A percentile compares a stretch with the other conserved stretches of the same genome.
Conservation (phyloP, 2,113 vertebrate species). For the Andinoacara biseriatus region DNA sequence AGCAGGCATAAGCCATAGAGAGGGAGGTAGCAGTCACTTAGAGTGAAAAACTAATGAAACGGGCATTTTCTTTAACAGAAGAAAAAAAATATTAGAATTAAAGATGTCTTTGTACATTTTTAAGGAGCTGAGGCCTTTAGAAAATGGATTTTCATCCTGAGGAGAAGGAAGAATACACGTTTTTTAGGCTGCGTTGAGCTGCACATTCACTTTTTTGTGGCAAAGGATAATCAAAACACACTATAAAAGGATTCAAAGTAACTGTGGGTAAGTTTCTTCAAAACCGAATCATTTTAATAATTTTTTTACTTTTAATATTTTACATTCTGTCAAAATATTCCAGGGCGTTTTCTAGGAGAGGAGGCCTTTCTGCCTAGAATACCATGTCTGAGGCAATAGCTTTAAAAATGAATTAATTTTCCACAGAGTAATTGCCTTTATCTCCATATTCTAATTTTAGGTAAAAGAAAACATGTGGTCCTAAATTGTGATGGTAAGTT, state of each 20-base stretch:
- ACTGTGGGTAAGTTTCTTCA: conserved; percentile 68
- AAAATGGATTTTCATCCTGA: conserved; percentile 64
- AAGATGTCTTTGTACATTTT: conserved; percentile 8
- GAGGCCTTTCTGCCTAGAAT: neutral
- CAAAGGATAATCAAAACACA: conserved; percentile 12
- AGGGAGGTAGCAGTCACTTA: conserved; percentile 41
- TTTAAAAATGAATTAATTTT: neutral
- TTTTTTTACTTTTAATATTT: neutral
- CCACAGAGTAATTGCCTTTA: conserved; percentile 7
- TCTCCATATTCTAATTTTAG: neutral
- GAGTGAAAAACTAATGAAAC: conserved; percentile 32
- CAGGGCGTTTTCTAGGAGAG: neutral
- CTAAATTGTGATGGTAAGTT: conserved; percentile 11
- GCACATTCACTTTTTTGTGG: conserved; percentile 28
- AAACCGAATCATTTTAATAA: neutral
- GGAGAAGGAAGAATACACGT: conserved; percentile 12
- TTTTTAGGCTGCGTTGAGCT: conserved; percentile 40
- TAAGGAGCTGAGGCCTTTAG: conserved; percentile 16
- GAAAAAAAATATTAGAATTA: conserved; percentile 7
- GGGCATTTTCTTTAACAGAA: neutral
- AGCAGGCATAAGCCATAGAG: conserved; percentile 58
- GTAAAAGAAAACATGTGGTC: neutral
- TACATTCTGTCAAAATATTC: neutral
- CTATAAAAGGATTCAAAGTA: conserved; percentile 29
- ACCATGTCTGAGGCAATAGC: neutral